These are phyloP conservation scores for Spilosoma lubricipeda DNA, from an alignment of 2,888 invertebrate genomes.

Conservation along the genomic window DNA sequence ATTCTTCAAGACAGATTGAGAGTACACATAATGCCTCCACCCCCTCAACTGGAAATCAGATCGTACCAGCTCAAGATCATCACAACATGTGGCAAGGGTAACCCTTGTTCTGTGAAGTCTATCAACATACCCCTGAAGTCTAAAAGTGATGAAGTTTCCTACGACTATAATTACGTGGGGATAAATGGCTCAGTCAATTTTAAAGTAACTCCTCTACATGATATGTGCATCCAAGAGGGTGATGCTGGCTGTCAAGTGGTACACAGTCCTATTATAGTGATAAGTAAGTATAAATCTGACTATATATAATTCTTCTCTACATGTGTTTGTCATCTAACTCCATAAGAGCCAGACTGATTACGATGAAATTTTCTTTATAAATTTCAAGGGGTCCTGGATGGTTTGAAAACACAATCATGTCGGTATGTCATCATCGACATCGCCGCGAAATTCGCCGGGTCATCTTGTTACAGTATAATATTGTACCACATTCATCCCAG, in stretches of 20 bases:
- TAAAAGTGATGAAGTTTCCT: conserved; percentile 66
- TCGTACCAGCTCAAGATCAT: conserved; percentile 68
- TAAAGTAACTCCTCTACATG: conserved; percentile 71
- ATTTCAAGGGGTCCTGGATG: too few relatives aligned
- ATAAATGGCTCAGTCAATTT: conserved; percentile 73
- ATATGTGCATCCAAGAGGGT: conserved; percentile 49
- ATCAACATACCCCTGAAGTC: conserved; percentile 57
- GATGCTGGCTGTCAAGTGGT: conserved; percentile 61
- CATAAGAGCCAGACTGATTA: too few relatives aligned
- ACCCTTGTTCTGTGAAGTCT: conserved; percentile 52
- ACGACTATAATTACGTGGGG: conserved; percentile 68
- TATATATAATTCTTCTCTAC: too few relatives aligned
- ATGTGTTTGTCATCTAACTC: too few relatives aligned
- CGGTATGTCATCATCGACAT: too few relatives aligned
- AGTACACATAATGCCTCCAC: conserved; percentile 76
- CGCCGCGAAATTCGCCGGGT: too few relatives aligned
- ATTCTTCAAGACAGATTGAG: conserved; percentile 69
- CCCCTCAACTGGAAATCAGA: conserved; percentile 63
- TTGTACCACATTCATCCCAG: too few relatives aligned
- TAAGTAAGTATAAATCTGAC: conserved; percentile 67
- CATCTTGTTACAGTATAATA: not conserved
- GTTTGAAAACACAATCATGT: too few relatives aligned
- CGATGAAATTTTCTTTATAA: too few relatives aligned
- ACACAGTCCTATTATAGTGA: conserved; percentile 73
- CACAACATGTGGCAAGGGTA: conserved; percentile 59